A percentile compares a stretch with the other conserved stretches of the same genome.
Conservation (phyloP, 1,140 invertebrate genomes). For the Platorchestia sp. region DNA sequence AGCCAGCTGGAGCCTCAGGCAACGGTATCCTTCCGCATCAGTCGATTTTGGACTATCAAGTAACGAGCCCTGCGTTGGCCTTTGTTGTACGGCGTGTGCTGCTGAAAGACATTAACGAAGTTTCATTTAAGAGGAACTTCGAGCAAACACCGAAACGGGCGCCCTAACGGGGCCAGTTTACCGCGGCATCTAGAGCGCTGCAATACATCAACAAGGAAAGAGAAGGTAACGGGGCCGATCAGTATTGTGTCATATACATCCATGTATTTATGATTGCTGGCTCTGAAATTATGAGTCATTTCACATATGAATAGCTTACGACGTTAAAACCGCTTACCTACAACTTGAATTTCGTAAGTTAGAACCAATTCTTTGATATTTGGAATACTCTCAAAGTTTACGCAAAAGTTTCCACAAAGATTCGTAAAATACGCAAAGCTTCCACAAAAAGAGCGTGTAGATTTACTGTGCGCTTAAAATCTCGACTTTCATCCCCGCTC, state of each 20-base stretch:
- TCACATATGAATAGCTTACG: not conserved
- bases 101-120: constrained; percentile 35
- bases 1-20: not conserved
- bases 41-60: constrained; percentile 11
- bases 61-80: constrained; percentile 3
- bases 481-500: too few relatives aligned
- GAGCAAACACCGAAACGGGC: constrained; percentile 13
- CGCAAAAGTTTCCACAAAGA: not conserved
- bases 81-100: constrained; percentile 4
- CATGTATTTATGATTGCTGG: not conserved
- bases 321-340: not conserved
- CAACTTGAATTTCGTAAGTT: not conserved
- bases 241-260: not conserved
- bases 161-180: not conserved
- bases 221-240: not conserved
- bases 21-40: not conserved
- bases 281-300: not conserved
- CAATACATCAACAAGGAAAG: not conserved
- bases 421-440: not conserved
- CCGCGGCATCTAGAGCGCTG: not conserved
- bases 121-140: not conserved
- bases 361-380: too few relatives aligned
- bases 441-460: not conserved
- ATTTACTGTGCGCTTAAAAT: not conserved
- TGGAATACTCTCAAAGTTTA: not conserved